phyloP scores from a whole-genome alignment of 2,888 invertebrate genomes.

The Luperina nickerlii region DNA sequence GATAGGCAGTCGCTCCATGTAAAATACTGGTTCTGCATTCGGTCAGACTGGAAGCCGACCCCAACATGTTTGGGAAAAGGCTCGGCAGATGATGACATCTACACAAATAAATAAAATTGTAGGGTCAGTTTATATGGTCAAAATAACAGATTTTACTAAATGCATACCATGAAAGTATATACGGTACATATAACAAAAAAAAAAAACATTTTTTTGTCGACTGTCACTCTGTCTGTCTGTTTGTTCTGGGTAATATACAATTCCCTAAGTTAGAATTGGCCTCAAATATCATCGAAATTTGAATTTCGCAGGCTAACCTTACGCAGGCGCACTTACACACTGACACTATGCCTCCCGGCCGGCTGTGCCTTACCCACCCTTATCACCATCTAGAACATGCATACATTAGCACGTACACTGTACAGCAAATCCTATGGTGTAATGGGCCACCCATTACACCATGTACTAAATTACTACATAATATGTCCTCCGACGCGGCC shows the following conservation, averaged over 20 bases:
- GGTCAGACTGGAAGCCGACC: no score
- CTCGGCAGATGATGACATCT: no score
- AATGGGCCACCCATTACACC: constrained; percentile 24
- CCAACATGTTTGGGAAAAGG: no score
- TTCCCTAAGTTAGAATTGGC: neutral
- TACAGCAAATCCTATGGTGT: constrained; percentile 18
- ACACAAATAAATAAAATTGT: no score
- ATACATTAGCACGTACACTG: constrained; percentile 26
- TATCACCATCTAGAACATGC: constrained; percentile 24
- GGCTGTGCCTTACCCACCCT: constrained; percentile 6
- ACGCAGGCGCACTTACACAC: neutral
- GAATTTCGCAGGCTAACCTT: neutral
- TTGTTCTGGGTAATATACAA: neutral
- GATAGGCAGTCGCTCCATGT: no score
- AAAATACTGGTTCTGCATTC: no score
- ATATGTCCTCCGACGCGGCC: constrained; percentile 25
- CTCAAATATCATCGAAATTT: neutral
- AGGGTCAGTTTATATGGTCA: no score
- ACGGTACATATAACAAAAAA: no score
- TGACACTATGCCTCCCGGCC: no score
- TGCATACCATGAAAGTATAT: no score
- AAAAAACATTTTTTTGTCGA: neutral
- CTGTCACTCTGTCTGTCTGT: neutral
- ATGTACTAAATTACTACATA: constrained; percentile 42
- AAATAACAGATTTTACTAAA: no score